Conservation (phyloP, 2,888 invertebrate species). For the Thymelicus acteon region DNA sequence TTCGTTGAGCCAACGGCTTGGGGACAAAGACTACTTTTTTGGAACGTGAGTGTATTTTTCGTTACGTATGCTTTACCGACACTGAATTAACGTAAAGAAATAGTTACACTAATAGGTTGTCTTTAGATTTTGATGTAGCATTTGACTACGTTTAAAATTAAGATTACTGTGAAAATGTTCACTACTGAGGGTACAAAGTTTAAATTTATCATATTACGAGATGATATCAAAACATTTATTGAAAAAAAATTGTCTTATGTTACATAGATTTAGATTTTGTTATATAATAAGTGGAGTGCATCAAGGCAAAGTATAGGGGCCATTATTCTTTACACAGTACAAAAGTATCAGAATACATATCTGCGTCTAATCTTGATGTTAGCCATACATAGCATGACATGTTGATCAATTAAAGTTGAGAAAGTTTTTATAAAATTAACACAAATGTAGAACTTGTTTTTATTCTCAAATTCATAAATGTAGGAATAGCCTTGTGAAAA, state of each 20-base stretch:
- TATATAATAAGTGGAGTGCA: not conserved
- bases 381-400: not conserved
- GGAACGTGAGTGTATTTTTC: slow-evolving; percentile 86
- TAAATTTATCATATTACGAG: too few relatives aligned
- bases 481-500: too few relatives aligned
- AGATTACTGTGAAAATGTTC: too few relatives aligned
- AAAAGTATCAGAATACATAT: not conserved
- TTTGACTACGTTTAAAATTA: too few relatives aligned
- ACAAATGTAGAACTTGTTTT: not conserved
- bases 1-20: slow-evolving; percentile 93
- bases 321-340: not conserved
- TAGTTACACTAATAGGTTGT: too few relatives aligned
- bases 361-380: not conserved
- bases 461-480: too few relatives aligned
- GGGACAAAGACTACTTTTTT: slow-evolving; percentile 92
- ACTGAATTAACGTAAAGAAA: not conserved
- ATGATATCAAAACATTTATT: too few relatives aligned
- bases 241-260: too few relatives aligned
- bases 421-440: not conserved
- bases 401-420: not conserved
- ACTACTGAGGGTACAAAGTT: too few relatives aligned
- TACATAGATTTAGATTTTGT: too few relatives aligned
- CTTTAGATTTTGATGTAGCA: too few relatives aligned
- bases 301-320: not conserved
- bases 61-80: not conserved